phyloP scores from a whole-genome alignment of 2,888 invertebrate species.

The Entomobrya multifasciata region DNA sequence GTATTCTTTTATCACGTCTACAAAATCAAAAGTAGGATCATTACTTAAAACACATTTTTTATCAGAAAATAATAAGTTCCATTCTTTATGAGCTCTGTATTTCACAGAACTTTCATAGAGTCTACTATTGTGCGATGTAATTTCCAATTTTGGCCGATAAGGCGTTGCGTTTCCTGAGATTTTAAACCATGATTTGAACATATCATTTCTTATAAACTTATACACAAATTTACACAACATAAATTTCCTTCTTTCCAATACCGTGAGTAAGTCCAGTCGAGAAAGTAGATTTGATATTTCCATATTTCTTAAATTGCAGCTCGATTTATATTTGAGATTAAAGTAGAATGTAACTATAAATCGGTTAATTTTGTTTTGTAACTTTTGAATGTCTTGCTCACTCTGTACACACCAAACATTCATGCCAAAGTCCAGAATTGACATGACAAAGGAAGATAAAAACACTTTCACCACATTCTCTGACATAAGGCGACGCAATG shows the following conservation, averaged over 20 bases:
- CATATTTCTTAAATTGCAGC: not conserved
- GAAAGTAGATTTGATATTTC: not conserved
- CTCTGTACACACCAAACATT: not conserved
- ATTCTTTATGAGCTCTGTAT: not conserved
- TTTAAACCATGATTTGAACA: no score
- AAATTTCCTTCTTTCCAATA: not conserved
- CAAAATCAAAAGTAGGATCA: no score
- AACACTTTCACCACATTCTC: conserved; percentile 50
- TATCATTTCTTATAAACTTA: not conserved
- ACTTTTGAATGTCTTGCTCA: not conserved
- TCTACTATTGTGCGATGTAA: not conserved
- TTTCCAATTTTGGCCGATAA: not conserved
- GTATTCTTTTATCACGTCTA: no score
- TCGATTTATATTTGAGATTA: not conserved
- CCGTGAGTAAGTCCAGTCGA: not conserved
- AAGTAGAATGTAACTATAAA: not conserved
- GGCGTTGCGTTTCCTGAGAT: not conserved
- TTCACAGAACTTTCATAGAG: not conserved
- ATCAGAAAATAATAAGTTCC: not conserved
- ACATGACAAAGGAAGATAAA: conserved; percentile 7
- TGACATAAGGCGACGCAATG: conserved; percentile 1
- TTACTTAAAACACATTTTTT: no score
- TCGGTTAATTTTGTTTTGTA: not conserved
- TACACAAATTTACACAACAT: not conserved
- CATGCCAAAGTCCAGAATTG: not conserved